Base-by-base conservation (phyloP, 2,797 vertebrate genomes). In the Pterois miles region DNA sequence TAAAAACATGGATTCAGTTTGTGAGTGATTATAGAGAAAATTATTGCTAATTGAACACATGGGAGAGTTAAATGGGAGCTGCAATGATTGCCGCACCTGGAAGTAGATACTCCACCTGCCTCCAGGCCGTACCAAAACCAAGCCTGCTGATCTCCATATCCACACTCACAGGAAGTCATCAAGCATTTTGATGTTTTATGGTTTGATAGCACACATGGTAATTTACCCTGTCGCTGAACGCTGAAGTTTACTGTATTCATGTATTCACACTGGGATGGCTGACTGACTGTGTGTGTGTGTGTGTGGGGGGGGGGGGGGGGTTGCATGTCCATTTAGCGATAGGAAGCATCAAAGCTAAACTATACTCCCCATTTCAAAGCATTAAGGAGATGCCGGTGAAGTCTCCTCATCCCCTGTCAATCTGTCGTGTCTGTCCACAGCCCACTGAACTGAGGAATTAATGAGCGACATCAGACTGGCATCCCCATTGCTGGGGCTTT, bases 381-480 rank as follows among this genome's bases (percentile, higher is more conserved):
- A 79, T 87, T 84, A 78, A 84, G 57, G 80, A 85, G 86, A 90
- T 27, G 67, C 48, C 8, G 20, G 71, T 75, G 87, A 84, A 81
- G 79, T 86, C 86, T 90, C 83, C 81, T 73, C 85, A 79, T 88
- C 84, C 83, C 84, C 86, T 88, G 88, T 92, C 90, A 91, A 89
- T 90, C 89, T 83, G 84, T 80, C 31, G 83, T 75, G 80, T 89
- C 90, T 84, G 88, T 92, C 91, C 91, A 90, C 94, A 92, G 89
- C 82, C 80, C 93, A 93, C 73, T 91, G 91, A 94, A 79, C 89
- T 90, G 89, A 90, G 78, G 91, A 94, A 94, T 94, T 94, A 94
- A 94, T 92, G 92, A 93, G 90, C 89, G 85, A 84, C 85, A 90
- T 92, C 88, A 88, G 79, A 86, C 78, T 74, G 84, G 75, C 88